phyloP scores from a whole-genome alignment of 2,888 invertebrate genomes.

The Eumacrocentrus americanus region DNA sequence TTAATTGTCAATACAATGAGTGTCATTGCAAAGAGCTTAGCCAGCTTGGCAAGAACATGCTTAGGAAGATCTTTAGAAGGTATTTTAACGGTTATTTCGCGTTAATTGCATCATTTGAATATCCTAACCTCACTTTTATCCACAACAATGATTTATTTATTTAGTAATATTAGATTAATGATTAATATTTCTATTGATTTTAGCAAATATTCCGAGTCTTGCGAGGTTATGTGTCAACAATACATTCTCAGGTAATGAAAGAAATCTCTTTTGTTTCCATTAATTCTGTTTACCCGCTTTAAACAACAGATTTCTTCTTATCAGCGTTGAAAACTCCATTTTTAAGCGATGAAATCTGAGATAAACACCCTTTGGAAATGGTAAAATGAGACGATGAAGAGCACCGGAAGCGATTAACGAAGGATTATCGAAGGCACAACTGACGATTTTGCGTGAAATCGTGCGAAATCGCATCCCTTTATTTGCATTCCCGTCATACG shows the following conservation, averaged over 20 bases:
- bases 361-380: too few species aligned
- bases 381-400: neutral
- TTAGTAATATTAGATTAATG: neutral
- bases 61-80: slow-evolving; percentile 42
- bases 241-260: slow-evolving; percentile 44
- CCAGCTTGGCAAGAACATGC: slow-evolving; percentile 38
- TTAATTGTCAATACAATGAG: slow-evolving; percentile 42
- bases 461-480: slow-evolving; percentile 33
- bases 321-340: too few species aligned
- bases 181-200: slow-evolving; percentile 13
- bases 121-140: slow-evolving; percentile 32
- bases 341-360: neutral
- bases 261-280: too few species aligned
- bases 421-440: slow-evolving; percentile 12
- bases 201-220: slow-evolving; percentile 37
- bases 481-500: slow-evolving; percentile 35
- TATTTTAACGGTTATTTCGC: slow-evolving; percentile 29
- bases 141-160: neutral
- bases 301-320: too few species aligned
- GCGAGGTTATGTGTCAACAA: slow-evolving; percentile 38
- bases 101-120: neutral
- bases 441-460: slow-evolving; percentile 45
- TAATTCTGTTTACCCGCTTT: too few species aligned
- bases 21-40: slow-evolving; percentile 40
- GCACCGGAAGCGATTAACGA: slow-evolving; percentile 20